A percentile compares a stretch with the other conserved stretches of the same genome.
These are phyloP conservation scores for Drosophila cognata DNA, from an alignment of 2,888 invertebrate species.

Conservation along the genomic window DNA sequence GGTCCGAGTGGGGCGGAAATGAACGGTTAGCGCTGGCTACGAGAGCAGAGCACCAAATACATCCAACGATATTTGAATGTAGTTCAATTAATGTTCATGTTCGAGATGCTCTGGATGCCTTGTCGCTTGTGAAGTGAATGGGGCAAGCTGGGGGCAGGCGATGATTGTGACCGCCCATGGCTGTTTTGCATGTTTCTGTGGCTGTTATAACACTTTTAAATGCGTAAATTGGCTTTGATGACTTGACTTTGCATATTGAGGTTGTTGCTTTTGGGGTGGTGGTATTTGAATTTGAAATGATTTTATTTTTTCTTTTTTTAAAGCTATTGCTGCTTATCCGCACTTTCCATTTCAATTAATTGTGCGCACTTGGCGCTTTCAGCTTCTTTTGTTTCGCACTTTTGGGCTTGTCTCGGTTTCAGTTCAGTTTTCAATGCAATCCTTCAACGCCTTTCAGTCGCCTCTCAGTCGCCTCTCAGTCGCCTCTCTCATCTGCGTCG, in stretches of 20 bases:
- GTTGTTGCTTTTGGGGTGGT: slow-evolving; percentile 22
- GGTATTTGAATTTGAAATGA: slow-evolving; percentile 69
- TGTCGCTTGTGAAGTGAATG: slow-evolving; percentile 5
- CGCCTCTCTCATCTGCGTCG: slow-evolving; percentile 44
- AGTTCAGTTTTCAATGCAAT: slow-evolving; percentile 31
- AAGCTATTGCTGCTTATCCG: slow-evolving; percentile 39
- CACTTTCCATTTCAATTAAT: slow-evolving; percentile 76
- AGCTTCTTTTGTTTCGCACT: slow-evolving; percentile 33
- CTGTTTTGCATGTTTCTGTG: slow-evolving; percentile 30
- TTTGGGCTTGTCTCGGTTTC: slow-evolving; percentile 34
- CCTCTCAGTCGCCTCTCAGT: neutral
- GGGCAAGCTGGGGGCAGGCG: neutral
- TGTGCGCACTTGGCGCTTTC: slow-evolving; percentile 60
- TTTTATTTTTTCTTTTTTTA: slow-evolving; percentile 64
- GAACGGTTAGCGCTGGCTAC: slow-evolving; percentile 61
- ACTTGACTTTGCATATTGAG: slow-evolving; percentile 33
- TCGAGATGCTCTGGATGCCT: slow-evolving; percentile 44
- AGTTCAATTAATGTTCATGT: slow-evolving; percentile 62
- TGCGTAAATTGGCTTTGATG: slow-evolving; percentile 73
- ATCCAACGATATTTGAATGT: slow-evolving; percentile 34
- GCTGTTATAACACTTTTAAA: slow-evolving; percentile 70
- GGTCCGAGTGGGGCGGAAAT: slow-evolving; percentile 60
- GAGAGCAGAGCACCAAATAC: slow-evolving; percentile 11
- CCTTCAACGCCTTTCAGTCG: slow-evolving; percentile 29
- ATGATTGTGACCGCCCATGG: slow-evolving; percentile 31